Conservation (phyloP, 2,113 vertebrate species). For the Anguilla japonica region DNA sequence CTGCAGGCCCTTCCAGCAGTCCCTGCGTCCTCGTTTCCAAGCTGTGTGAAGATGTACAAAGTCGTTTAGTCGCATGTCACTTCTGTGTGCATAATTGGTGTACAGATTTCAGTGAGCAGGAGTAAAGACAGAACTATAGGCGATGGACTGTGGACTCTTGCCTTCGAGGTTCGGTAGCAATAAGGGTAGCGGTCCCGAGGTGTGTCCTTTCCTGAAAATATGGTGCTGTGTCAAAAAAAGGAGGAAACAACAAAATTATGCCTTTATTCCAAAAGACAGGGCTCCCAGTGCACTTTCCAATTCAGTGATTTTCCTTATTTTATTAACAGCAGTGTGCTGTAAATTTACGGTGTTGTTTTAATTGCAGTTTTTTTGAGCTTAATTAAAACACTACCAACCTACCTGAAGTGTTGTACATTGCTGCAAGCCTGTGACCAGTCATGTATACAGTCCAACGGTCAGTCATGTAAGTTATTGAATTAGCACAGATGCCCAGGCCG, state of each 20-base stretch:
- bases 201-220: background rate
- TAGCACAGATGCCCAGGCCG: background rate
- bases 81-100: background rate
- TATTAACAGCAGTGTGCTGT: background rate
- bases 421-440: background rate
- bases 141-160: background rate
- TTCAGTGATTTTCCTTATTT: background rate
- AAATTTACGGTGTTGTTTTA: background rate
- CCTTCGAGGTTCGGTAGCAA: background rate
- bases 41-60: background rate
- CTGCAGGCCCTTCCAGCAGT: background rate
- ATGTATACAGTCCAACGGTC: background rate
- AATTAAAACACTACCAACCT: background rate
- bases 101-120: background rate
- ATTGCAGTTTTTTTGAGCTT: background rate
- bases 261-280: background rate
- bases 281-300: background rate
- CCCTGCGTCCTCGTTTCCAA: background rate
- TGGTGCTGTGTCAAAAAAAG: too few relatives aligned
- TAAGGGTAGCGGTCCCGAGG: background rate
- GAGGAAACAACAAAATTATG: too few relatives aligned
- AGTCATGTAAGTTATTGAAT: background rate
- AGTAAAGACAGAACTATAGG: background rate
- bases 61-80: background rate
- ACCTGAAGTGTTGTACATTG: background rate